Percentiles rank a stretch among this genome's conserved stretches.
phyloP scores from a whole-genome alignment of 1,140 invertebrate species.

The Melitaea cinxia region DNA sequence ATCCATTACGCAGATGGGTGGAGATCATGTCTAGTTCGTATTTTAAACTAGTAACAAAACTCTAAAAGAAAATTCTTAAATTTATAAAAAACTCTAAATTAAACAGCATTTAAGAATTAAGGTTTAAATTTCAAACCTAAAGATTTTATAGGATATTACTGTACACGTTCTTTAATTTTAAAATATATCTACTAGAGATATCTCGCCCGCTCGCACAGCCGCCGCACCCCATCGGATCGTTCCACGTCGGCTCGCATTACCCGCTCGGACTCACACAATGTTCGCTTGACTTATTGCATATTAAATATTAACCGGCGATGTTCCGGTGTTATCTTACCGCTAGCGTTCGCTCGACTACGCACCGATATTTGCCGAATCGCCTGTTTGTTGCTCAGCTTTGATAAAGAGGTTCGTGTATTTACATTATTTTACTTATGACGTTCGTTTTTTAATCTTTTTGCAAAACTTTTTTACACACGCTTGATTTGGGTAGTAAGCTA shows the following conservation, averaged over 20 bases:
- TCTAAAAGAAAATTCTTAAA: too few relatives aligned
- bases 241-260: slow-evolving; percentile 61
- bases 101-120: too few relatives aligned
- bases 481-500: too few relatives aligned
- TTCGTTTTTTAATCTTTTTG: too few relatives aligned
- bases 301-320: slow-evolving; percentile 49
- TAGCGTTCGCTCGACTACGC: not conserved
- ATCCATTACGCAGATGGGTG: too few relatives aligned
- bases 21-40: too few relatives aligned
- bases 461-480: not conserved
- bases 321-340: slow-evolving; percentile 27
- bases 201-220: slow-evolving; percentile 1
- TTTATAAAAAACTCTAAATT: too few relatives aligned
- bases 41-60: too few relatives aligned
- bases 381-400: slow-evolving; percentile 49
- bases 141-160: too few relatives aligned
- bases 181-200: not conserved
- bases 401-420: not conserved
- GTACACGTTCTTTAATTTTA: too few relatives aligned
- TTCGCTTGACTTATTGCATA: slow-evolving; percentile 69
- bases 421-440: too few relatives aligned
- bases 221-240: slow-evolving; percentile 40
- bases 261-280: slow-evolving; percentile 50
- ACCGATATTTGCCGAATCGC: not conserved
- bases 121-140: too few relatives aligned